Evolutionary conservation across 2,113 vertebrate species (phyloP).

Genomic region (Tupaia tana): DNA sequence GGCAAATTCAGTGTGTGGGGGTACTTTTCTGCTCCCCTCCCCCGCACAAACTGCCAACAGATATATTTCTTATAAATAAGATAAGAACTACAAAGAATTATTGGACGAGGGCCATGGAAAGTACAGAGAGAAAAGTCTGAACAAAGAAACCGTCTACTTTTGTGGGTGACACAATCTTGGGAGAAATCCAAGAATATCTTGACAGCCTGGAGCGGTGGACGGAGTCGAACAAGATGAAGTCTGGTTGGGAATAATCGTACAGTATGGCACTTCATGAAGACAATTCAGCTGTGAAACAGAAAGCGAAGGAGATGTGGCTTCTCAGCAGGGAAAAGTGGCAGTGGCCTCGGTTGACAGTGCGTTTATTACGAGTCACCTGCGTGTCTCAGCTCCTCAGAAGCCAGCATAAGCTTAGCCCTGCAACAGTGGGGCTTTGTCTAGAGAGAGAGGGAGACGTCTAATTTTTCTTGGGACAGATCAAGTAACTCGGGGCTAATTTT

Average conservation of each 20-base stretch:
- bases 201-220: not conserved
- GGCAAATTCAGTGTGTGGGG: not conserved
- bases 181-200: not conserved
- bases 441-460: not conserved
- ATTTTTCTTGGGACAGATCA: not conserved
- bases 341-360: not conserved
- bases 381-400: not conserved
- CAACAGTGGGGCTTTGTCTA: fast-evolving
- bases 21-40: not conserved
- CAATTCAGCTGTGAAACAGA: fast-evolving
- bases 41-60: not conserved
- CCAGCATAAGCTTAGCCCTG: fast-evolving
- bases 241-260: not conserved
- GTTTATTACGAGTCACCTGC: not conserved
- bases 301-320: fast-evolving
- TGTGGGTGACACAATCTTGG: not conserved
- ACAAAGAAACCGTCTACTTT: not conserved
- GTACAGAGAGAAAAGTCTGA: not conserved
- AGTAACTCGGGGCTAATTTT: not conserved
- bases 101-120: not conserved
- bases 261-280: not conserved
- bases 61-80: not conserved
- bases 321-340: fast-evolving
- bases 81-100: not conserved
- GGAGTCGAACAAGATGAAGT: not conserved